These are phyloP conservation scores for Morbakka virulenta DNA, from an alignment of 30 jellyfish, hydroid and myxozoan species.

Conservation along the genomic window DNA sequence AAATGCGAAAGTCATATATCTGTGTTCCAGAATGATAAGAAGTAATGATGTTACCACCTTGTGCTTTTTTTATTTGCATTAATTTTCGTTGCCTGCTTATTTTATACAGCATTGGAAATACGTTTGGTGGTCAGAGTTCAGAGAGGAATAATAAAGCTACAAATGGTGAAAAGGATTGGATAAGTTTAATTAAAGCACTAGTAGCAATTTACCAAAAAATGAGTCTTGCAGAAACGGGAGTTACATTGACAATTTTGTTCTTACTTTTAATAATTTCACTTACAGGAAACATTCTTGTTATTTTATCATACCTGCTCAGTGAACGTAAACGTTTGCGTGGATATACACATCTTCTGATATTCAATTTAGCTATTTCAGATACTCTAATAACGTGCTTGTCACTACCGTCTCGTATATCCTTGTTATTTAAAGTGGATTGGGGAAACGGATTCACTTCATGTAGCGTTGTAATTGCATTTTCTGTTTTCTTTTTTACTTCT, in stretches of 20 bases:
- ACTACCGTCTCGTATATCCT: conserved; percentile 15
- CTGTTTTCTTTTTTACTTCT: conserved; percentile 33
- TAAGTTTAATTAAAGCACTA: no score
- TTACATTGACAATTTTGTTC: conserved; percentile 10
- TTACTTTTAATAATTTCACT: conserved; percentile 2
- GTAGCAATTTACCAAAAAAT: no score
- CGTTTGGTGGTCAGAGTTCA: no score
- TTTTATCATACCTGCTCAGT: background rate
- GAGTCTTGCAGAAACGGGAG: background rate
- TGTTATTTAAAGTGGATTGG: background rate
- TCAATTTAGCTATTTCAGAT: conserved; percentile 42
- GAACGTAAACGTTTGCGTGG: background rate
- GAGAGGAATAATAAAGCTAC: no score
- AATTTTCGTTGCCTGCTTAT: no score
- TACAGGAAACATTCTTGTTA: conserved; percentile 8
- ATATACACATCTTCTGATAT: conserved; percentile 1
- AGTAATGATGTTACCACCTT: no score
- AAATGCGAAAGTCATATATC: no score
- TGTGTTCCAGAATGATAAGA: no score
- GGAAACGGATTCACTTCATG: conserved; percentile 14
- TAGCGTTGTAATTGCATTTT: conserved; percentile 8
- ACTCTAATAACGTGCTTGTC: conserved; percentile 4
- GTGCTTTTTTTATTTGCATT: no score
- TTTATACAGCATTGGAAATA: no score
- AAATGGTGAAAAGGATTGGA: no score